Conservation (phyloP, 2,113 vertebrate genomes). For the Phodopus roborovskii region DNA sequence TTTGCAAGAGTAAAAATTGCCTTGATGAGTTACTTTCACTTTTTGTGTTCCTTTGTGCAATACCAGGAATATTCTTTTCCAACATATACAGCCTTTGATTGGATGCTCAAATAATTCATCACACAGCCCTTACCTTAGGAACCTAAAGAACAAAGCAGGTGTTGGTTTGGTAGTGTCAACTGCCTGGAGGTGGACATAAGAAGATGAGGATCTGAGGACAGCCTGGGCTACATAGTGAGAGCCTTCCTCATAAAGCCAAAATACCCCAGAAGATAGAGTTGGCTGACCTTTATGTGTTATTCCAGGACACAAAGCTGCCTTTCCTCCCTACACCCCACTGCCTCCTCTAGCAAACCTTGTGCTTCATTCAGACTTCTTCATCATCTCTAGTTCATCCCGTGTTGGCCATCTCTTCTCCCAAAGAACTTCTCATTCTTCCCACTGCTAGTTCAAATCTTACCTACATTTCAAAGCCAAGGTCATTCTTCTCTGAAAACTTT, state of each 20-base stretch:
- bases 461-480: slow-evolving; percentile 37
- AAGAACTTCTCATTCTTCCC: not conserved
- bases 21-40: not conserved
- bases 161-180: not conserved
- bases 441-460: not conserved
- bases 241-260: not conserved
- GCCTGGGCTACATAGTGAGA: not conserved
- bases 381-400: not conserved
- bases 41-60: not conserved
- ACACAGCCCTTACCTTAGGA: not conserved
- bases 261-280: not conserved
- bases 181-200: not conserved
- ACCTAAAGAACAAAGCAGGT: not conserved
- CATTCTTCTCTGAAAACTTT: slow-evolving; percentile 42
- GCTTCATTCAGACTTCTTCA: not conserved
- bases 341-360: not conserved
- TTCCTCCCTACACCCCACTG: not conserved
- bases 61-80: not conserved
- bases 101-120: not conserved
- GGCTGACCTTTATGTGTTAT: not conserved
- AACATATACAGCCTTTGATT: not conserved
- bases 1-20: not conserved
- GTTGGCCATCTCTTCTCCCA: not conserved
- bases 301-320: not conserved
- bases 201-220: too few species aligned